Percentiles rank a stretch among this genome's conserved stretches.
phyloP scores from a whole-genome alignment of 2,888 invertebrate species.

The Candidula unifasciata region DNA sequence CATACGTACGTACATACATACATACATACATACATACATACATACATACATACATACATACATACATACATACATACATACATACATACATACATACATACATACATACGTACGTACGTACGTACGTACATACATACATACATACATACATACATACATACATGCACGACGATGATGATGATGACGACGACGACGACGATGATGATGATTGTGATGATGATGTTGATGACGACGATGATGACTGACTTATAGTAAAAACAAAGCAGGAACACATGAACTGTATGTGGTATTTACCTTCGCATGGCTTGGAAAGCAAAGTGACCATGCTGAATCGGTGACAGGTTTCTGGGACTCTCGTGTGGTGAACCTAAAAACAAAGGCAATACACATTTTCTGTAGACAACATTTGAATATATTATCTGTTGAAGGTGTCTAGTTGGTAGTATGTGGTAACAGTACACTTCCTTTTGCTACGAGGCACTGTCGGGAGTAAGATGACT shows the following conservation, averaged over 20 bases:
- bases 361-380: slow-evolving; percentile 83
- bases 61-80: slow-evolving; percentile 8
- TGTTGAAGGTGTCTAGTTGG: too few species aligned
- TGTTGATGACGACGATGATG: too few species aligned
- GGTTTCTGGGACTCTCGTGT: slow-evolving; percentile 87
- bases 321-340: slow-evolving; percentile 86
- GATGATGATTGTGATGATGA: too few species aligned
- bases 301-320: slow-evolving; percentile 88
- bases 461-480: too few species aligned
- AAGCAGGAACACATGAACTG: not conserved
- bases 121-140: not conserved
- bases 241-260: too few species aligned
- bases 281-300: slow-evolving; percentile 81
- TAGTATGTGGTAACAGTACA: too few species aligned
- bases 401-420: not conserved
- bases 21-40: not conserved
- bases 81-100: slow-evolving; percentile 8
- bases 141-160: slow-evolving; percentile 8
- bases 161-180: too few species aligned
- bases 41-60: not conserved
- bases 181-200: too few species aligned
- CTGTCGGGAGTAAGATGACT: too few species aligned
- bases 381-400: not conserved
- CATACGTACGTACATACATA: too few species aligned
- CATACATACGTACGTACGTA: not conserved